Conservation (phyloP, 2,888 invertebrate genomes). For the Agriopis leucophaearia region DNA sequence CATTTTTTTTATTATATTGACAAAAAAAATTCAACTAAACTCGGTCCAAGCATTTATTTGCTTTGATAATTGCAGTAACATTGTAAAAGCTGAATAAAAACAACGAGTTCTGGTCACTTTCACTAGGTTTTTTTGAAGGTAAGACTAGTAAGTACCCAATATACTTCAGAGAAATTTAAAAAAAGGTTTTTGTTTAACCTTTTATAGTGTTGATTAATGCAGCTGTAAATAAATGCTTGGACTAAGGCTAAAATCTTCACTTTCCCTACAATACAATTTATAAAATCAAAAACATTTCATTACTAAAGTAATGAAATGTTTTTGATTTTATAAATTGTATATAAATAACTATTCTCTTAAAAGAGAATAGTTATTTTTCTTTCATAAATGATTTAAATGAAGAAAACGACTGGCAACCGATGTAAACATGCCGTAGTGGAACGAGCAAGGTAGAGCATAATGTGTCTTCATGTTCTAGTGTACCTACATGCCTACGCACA, state of each 20-base stretch:
- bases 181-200: background rate
- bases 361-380: slow-evolving; percentile 17
- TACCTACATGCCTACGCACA: slow-evolving; percentile 8
- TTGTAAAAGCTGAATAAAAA: no score
- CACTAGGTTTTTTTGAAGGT: no score
- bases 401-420: slow-evolving; percentile 11
- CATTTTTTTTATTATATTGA: background rate
- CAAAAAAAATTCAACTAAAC: background rate
- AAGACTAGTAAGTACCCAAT: no score
- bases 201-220: no score
- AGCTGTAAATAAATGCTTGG: no score
- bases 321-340: no score
- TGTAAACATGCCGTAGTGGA: slow-evolving; percentile 23
- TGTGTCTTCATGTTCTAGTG: slow-evolving; percentile 21
- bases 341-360: no score
- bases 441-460: slow-evolving; percentile 19
- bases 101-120: no score
- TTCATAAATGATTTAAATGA: slow-evolving; percentile 12
- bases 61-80: no score
- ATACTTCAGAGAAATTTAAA: no score
- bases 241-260: background rate
- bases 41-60: background rate
- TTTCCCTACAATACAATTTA: background rate
- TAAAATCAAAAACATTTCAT: slow-evolving; percentile 1
- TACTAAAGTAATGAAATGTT: slow-evolving; percentile 5